Evolutionary conservation across 2,113 vertebrate genomes (phyloP).

Genomic region (Argyrosomus japonicus): DNA sequence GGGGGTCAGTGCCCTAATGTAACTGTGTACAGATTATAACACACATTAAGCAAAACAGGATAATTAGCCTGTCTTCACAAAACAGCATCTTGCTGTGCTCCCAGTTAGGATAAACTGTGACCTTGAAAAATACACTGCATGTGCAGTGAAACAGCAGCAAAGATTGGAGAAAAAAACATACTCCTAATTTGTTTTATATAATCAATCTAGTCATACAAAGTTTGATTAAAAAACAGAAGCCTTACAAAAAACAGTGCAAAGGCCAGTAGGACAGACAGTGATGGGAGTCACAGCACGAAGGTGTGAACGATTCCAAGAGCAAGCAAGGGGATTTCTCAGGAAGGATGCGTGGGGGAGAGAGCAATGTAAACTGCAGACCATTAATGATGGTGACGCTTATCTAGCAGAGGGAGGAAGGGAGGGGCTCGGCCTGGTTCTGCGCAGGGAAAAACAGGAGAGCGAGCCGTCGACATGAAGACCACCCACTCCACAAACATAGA

Average conservation of each 20-base stretch:
- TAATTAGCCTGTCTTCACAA: constrained; percentile 5
- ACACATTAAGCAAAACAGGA: background rate
- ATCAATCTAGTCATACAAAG: background rate
- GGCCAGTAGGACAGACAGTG: background rate
- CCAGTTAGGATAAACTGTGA: background rate
- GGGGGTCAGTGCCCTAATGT: background rate
- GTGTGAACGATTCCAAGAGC: background rate
- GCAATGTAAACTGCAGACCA: background rate
- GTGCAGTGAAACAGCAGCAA: background rate
- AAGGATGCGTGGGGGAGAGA: constrained; percentile 15
- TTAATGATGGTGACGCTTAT: background rate
- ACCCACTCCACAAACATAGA: background rate
- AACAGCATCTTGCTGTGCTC: background rate
- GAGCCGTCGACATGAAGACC: background rate
- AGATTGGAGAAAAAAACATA: background rate
- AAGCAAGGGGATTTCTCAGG: background rate
- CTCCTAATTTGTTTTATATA: background rate
- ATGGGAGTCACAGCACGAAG: background rate
- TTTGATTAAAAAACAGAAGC: background rate
- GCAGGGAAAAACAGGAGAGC: background rate
- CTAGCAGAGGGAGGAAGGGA: constrained; percentile 25
- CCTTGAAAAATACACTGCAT: background rate
- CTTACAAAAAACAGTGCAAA: background rate
- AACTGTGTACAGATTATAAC: background rate
- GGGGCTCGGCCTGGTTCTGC: background rate